Evolutionary conservation across 2,888 invertebrate genomes (phyloP).

Genomic region (Sarcophaga variegata): DNA sequence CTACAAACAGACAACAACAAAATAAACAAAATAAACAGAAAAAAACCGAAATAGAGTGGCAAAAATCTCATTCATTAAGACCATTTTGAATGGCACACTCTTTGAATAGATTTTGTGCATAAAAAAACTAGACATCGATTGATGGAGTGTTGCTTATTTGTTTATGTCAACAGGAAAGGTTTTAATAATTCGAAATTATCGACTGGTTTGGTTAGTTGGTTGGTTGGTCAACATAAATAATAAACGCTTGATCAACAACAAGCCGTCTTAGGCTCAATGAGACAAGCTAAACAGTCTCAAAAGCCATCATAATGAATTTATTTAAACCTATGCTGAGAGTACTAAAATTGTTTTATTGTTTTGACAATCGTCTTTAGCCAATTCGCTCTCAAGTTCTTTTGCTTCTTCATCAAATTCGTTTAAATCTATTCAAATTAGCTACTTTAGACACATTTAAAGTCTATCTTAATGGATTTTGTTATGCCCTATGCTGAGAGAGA

Average conservation of each 20-base stretch:
- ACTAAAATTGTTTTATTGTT: too few relatives aligned
- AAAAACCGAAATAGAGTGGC: conserved; percentile 13
- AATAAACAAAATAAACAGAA: background rate
- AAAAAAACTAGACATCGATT: background rate
- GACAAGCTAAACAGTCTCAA: too few relatives aligned
- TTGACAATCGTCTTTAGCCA: too few relatives aligned
- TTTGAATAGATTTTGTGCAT: background rate
- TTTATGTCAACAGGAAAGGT: conserved; percentile 16
- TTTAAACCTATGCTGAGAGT: too few relatives aligned
- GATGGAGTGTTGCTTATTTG: conserved; percentile 24
- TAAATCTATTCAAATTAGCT: too few relatives aligned
- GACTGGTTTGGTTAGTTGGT: background rate
- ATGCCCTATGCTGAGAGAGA: too few relatives aligned
- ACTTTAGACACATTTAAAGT: too few relatives aligned
- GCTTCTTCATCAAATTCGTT: too few relatives aligned
- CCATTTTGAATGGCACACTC: conserved; percentile 7
- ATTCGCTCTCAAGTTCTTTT: too few relatives aligned
- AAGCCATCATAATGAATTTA: too few relatives aligned
- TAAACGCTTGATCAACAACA: background rate
- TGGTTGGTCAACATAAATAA: background rate
- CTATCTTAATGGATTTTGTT: too few relatives aligned
- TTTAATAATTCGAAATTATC: conserved; percentile 7
- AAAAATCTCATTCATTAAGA: conserved; percentile 1
- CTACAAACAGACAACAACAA: background rate
- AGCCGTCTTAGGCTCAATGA: too few relatives aligned